Evolutionary conservation across 2,113 vertebrate genomes (phyloP), one percentile per base, ranked within the genome.

Genomic region (Pelodiscus sinensis): DNA sequence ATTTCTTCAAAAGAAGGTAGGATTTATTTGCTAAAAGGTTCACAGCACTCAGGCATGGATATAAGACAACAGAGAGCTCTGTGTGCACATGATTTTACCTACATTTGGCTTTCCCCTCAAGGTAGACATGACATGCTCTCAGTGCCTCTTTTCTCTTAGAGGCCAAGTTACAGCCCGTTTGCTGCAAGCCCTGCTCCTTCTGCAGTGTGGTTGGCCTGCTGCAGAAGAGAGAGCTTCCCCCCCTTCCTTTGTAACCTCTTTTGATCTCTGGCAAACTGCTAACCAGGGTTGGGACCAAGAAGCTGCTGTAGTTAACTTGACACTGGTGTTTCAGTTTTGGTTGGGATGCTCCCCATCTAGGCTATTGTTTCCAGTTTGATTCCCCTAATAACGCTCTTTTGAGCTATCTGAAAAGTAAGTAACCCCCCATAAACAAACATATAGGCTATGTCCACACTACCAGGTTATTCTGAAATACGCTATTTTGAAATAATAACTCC

Each of bases 281-380:
- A 50, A 88, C 15, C 68, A 88, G 27, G 79, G 50, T 22, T 56
- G 57, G 77, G 75, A 10, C 54, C 29, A 75, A 90, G 44, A 91
- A 91, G 71, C 44, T 3, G 50, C 25, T 0, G 56, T 79, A 57
- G 5, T n/a, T 84, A 2, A 4, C 83, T 88, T 58, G 71, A 29
- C 57, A 83, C 4, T 7, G 54, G 3, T 54, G 5, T 82, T 81
- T 81, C 55, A n/a, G 3, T 29, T 4, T 44, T 9, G 27, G 4
- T 38, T 55, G 0, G n/a, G n/a, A 35, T 15, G 21, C 2, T 58
- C 82, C 31, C 80, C 25, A 24, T 89, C 75, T 57, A 57, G 35
- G 54, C 13, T 18, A 18, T 6, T 35, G 73, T 50, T 77, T 50
- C 38, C 65, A 71, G 31, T 35, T 71, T n/a, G n/a, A 29, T 35